Conservation (phyloP, 2,888 invertebrate species). For the Galeruca laticollis region DNA sequence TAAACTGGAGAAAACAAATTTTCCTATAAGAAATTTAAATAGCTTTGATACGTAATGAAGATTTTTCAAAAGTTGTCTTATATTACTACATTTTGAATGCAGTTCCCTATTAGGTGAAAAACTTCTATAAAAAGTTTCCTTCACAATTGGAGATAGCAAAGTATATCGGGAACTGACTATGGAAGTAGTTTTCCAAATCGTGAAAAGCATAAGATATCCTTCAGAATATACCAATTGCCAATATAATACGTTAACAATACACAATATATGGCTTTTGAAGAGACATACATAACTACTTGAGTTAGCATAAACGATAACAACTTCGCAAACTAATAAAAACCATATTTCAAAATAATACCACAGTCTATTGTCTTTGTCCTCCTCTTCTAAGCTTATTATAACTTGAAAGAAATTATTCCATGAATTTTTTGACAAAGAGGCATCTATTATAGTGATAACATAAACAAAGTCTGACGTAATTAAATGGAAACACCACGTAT, state of each 20-base stretch:
- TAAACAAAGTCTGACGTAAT: no score
- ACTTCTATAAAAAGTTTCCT: not conserved
- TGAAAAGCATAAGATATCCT: not conserved
- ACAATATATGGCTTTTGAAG: no score
- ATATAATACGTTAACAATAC: not conserved
- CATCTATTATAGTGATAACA: no score
- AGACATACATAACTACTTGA: no score
- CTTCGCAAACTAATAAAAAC: no score
- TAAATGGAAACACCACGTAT: no score
- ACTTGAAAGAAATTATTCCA: no score
- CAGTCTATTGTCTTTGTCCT: no score
- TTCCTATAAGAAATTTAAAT: not conserved
- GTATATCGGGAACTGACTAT: not conserved
- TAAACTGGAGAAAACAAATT: not conserved
- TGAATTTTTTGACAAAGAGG: no score
- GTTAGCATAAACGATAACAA: no score
- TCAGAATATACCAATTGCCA: not conserved
- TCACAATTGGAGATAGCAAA: not conserved
- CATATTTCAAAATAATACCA: no score
- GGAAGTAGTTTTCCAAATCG: not conserved
- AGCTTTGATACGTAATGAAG: not conserved
- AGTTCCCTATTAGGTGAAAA: not conserved
- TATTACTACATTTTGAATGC: not conserved
- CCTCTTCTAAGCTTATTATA: no score
- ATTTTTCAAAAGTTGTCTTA: not conserved